phyloP scores from a whole-genome alignment of 2,113 vertebrate species.

The Pleuronectes platessa region DNA sequence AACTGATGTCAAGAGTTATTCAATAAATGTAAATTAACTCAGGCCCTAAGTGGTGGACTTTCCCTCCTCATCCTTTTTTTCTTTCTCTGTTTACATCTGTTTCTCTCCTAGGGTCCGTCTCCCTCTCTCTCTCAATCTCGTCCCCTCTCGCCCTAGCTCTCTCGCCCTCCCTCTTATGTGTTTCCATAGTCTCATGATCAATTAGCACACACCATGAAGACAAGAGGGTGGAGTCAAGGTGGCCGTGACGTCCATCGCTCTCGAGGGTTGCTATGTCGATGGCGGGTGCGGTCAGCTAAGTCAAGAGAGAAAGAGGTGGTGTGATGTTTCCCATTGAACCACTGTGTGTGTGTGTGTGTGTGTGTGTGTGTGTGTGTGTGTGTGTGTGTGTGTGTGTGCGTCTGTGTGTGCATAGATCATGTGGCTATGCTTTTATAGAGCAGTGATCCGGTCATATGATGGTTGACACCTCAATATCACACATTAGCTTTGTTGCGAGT shows the following conservation, averaged over 20 bases:
- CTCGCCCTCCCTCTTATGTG: constrained; percentile 13
- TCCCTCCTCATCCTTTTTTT: constrained; percentile 3
- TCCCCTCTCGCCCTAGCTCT: background rate
- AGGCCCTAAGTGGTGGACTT: constrained; percentile 19
- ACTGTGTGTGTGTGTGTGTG: constrained; percentile 2
- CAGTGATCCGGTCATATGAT: constrained; percentile 60
- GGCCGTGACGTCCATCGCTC: constrained; percentile 26
- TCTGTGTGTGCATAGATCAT: constrained; percentile 20
- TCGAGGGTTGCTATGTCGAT: constrained; percentile 32
- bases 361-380: constrained; percentile 1
- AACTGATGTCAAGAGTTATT: constrained; percentile 43
- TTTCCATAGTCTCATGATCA: constrained; percentile 63
- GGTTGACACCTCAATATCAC: constrained; percentile 53
- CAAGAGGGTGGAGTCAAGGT: constrained; percentile 26
- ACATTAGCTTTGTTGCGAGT: constrained; percentile 25
- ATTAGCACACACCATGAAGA: constrained; percentile 25
- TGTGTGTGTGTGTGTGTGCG: constrained; percentile 15
- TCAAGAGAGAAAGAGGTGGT: constrained; percentile 48
- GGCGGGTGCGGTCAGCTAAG: constrained; percentile 34
- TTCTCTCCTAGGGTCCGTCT: background rate
- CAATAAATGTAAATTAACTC: constrained; percentile 42
- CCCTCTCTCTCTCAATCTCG: background rate
- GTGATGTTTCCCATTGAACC: constrained; percentile 40
- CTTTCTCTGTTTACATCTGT: background rate
- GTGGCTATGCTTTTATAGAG: constrained; percentile 54